Base-by-base conservation (phyloP, 2,113 vertebrate genomes). In the Vulpes vulpes region DNA sequence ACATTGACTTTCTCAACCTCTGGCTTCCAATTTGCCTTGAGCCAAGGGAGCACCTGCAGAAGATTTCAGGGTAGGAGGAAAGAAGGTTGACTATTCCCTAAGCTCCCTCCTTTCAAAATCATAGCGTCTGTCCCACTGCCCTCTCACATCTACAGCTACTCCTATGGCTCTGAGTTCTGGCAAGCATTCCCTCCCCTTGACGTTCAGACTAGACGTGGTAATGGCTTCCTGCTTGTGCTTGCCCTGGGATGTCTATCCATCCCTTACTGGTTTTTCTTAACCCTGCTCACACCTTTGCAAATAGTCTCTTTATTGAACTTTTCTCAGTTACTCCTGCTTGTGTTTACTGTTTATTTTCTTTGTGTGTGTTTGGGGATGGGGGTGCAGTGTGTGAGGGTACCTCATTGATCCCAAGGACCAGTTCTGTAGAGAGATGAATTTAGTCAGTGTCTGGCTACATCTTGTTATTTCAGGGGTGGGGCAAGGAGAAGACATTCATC, bases 341-440 rank as follows among this genome's bases (percentile, higher is more conserved):
- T 67, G 17, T 89, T 80, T 84, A 79, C 38, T 69, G 27, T 32
- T 27, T 60, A 20, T 89, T 89, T 96, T 62, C 57, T 89, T 74
- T 79, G 16, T 49, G 43, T 59, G 20, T 67, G 43, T n/a, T 86
- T 17, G 27, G 3, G 43, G 25, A 11, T 32, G 14, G 5, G 35
- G 22, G n/a, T 16, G 17, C 60, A 11, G 32, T 53, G 67, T n/a
- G 32, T 0, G 3, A 27, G 32, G 7, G n/a, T 79, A 51, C 32
- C 74, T 16, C 79, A 27, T 23, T 65, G 90, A 93, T 64, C 32
- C 49, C n/a, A 88, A 89, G 57, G 59, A 67, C 32, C 43, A 57
- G 67, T 91, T 84, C 88, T 93, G 60, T 88, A 80, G 91, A 73
- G 62, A 93, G 49, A 62, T 53, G 38, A 84, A 91, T 60, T 69